A percentile compares a stretch with the other conserved stretches of the same genome.
Evolutionary conservation across 2,888 invertebrate species (phyloP).

Genomic region (Diploptera punctata): DNA sequence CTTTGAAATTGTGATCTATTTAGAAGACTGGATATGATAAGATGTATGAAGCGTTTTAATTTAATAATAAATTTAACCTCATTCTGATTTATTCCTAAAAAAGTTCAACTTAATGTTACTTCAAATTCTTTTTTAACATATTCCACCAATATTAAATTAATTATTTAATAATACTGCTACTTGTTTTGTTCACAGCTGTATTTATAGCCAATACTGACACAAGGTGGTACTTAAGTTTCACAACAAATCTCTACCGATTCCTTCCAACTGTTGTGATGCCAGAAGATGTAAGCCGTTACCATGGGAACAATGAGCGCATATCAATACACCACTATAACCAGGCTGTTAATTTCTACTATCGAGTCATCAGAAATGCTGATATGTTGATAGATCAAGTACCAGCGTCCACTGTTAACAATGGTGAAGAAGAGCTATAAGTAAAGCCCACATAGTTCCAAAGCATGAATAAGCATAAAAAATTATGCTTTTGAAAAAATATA

Average conservation of each 20-base stretch:
- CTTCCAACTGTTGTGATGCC: constrained; percentile 50
- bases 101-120: no score
- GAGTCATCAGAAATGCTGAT: constrained; percentile 56
- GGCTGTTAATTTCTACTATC: constrained; percentile 57
- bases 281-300: constrained; percentile 53
- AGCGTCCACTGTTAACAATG: constrained; percentile 38
- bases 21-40: no score
- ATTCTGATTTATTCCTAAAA: no score
- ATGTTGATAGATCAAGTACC: constrained; percentile 41
- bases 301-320: constrained; percentile 59
- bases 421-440: constrained; percentile 38
- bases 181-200: constrained; percentile 46
- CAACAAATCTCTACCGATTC: constrained; percentile 57
- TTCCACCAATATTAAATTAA: no score
- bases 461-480: neutral
- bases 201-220: constrained; percentile 58
- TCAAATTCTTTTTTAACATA: no score
- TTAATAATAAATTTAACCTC: no score
- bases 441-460: neutral
- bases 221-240: constrained; percentile 54
- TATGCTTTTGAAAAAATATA: neutral
- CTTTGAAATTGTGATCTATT: no score
- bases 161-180: no score
- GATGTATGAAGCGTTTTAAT: no score
- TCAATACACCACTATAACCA: constrained; percentile 55